phyloP scores from a whole-genome alignment of 2,113 vertebrate genomes.

The Sinocyclocheilus maitianheensis region DNA sequence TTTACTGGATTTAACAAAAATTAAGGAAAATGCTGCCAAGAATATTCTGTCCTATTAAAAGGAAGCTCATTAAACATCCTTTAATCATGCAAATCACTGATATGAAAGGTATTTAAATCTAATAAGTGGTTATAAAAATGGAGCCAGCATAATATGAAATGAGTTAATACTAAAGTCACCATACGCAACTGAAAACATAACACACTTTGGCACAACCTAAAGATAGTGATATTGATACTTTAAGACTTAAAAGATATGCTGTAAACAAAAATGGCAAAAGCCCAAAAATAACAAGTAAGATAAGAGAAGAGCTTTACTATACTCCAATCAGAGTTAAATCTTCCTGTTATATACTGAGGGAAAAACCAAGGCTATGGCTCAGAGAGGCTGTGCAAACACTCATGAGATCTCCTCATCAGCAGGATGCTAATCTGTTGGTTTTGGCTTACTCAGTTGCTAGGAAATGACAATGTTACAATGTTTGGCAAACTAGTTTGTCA shows the following conservation, averaged over 20 bases:
- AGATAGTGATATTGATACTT: not conserved
- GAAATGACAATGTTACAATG: not conserved
- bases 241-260: not conserved
- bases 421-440: slow-evolving; percentile 42
- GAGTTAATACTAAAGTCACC: not conserved
- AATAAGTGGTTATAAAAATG: not conserved
- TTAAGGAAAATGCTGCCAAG: slow-evolving; percentile 7
- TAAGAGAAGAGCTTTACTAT: not conserved
- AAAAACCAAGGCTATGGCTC: not conserved
- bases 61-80: not conserved
- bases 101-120: slow-evolving; percentile 16
- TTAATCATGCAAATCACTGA: not conserved
- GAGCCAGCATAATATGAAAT: not conserved
- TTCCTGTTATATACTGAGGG: not conserved
- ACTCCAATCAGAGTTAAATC: not conserved
- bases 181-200: not conserved
- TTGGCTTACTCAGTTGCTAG: slow-evolving; percentile 31
- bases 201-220: not conserved
- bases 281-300: not conserved
- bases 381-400: slow-evolving; percentile 25
- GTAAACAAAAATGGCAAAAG: not conserved
- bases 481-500: slow-evolving; percentile 2
- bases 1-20: slow-evolving; percentile 50
- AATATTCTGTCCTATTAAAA: slow-evolving; percentile 17
- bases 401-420: slow-evolving; percentile 25